These are phyloP conservation scores for Catharus minimus DNA, from an alignment of 2,113 vertebrate genomes.

Conservation along the genomic window DNA sequence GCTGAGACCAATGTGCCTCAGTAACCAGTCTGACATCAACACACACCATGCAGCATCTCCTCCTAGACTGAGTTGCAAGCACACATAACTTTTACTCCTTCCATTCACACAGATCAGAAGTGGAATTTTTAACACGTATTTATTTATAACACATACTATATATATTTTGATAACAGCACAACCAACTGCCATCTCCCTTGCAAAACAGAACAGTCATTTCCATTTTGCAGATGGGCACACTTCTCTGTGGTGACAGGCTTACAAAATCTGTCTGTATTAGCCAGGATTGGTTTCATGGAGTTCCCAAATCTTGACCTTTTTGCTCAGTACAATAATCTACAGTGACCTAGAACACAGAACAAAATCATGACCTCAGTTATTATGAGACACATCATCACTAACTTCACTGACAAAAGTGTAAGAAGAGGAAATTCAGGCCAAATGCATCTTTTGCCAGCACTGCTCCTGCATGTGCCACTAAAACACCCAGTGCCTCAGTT, in stretches of 20 bases:
- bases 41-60: background rate
- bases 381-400: background rate
- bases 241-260: constrained; percentile 31
- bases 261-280: constrained; percentile 8
- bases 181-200: constrained; percentile 53
- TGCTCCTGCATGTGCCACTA: background rate
- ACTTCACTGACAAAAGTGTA: background rate
- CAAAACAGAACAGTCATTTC: constrained; percentile 50
- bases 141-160: constrained; percentile 54
- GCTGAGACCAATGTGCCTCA: background rate
- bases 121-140: constrained; percentile 42
- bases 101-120: constrained; percentile 30
- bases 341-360: background rate
- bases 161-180: constrained; percentile 50
- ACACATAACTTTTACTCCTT: constrained; percentile 26
- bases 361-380: background rate
- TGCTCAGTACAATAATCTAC: background rate
- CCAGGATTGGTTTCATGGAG: background rate
- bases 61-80: background rate
- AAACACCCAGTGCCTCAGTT: background rate
- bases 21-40: background rate
- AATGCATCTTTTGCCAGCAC: background rate
- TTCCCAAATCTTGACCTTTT: constrained; percentile 20
- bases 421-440: background rate
- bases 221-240: constrained; percentile 47